Base-by-base conservation (phyloP, 2,113 vertebrate genomes). In the Thamnaconus septentrionalis region DNA sequence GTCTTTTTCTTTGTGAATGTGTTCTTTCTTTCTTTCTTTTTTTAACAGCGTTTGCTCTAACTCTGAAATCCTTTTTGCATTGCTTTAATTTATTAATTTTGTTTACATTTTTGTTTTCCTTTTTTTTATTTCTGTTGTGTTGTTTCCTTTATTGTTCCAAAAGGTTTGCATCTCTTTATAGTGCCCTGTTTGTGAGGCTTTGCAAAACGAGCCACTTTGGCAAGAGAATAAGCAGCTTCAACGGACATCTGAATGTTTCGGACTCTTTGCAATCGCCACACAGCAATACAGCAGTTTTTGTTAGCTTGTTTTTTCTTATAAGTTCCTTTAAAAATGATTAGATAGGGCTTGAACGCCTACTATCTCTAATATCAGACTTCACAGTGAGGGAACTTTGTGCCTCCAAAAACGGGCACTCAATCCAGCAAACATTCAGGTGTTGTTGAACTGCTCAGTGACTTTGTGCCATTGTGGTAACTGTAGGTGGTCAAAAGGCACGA, bases 1-100 rank as follows among this genome's bases (percentile, higher is more conserved):
- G 87, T 91, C 88, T 85, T 92, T 31, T 94, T 91, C 91, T 91
- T 92, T 92, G 89, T 84, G 89, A 92, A 92, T 92, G 90, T 31
- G 18, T 31, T 31, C 18, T 31, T 31, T 31, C 1, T 31, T 90
- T n/a, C n/a, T n/a, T n/a, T n/a, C n/a, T n/a, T n/a, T 89, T 65
- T 80, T 72, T 81, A 63, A 78, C 74, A 7, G 88, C 78, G 88
- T 89, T 86, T 93, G 88, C 82, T 89, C 85, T 91, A 91, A 83
- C 91, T 89, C 86, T 85, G 63, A 77, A 88, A 77, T 79, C 72
- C 78, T 78, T 76, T 85, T 85, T 90, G 90, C 86, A 81, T 85
- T 89, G 87, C 87, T 60, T 90, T 84, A 65, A 62, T 74, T 85
- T 31, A 52, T 49, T 85, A 61, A 53, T 69, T 70, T 72, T 6